Percentiles rank a stretch among this genome's conserved stretches.
Conservation (phyloP, 2,888 invertebrate genomes). For the Volucella inflata region DNA sequence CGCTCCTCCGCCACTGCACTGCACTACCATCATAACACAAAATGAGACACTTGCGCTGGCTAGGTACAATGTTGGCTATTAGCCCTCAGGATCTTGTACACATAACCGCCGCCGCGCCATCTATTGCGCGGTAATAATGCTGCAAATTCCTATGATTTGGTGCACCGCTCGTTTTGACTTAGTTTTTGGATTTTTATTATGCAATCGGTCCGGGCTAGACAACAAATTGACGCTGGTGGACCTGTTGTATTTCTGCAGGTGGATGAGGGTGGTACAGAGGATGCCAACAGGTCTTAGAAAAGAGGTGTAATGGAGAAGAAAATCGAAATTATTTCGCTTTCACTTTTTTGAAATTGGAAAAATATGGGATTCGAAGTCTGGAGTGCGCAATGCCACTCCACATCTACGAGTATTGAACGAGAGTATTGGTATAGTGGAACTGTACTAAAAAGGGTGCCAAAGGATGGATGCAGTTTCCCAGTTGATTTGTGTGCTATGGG, state of each 20-base stretch:
- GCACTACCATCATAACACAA: constrained; percentile 10
- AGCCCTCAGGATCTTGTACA: constrained; percentile 67
- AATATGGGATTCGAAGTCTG: constrained; percentile 1
- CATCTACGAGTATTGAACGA: too few relatives aligned
- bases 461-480: constrained; percentile 54
- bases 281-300: constrained; percentile 55
- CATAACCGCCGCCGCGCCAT: constrained; percentile 66
- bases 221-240: constrained; percentile 59
- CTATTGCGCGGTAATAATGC: constrained; percentile 67
- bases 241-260: constrained; percentile 60
- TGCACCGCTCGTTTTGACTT: constrained; percentile 63
- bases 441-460: constrained; percentile 54
- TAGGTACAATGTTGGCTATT: constrained; percentile 34
- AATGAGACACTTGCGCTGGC: constrained; percentile 36
- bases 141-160: constrained; percentile 70
- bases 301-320: constrained; percentile 48
- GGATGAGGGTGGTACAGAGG: constrained; percentile 35
- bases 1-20: constrained; percentile 18
- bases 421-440: constrained; percentile 12
- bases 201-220: constrained; percentile 46
- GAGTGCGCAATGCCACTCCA: background rate
- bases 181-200: constrained; percentile 67
- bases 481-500: constrained; percentile 62
- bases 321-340: constrained; percentile 69
- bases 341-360: constrained; percentile 55